Evolutionary conservation across 2,888 invertebrate genomes (phyloP).

Genomic region (Heliconius cydno): DNA sequence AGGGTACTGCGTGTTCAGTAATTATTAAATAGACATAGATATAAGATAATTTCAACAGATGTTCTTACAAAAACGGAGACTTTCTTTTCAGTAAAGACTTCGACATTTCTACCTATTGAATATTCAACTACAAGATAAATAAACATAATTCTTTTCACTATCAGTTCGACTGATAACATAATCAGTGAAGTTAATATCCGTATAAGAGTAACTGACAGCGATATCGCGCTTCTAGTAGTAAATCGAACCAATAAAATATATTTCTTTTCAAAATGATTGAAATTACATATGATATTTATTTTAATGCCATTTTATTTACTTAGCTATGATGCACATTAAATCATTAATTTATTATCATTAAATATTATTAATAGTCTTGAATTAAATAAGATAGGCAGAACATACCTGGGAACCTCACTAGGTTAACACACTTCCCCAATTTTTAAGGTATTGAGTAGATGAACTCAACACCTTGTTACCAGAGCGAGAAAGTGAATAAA

Average conservation of each 20-base stretch:
- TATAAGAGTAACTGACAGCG: neutral
- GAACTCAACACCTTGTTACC: neutral
- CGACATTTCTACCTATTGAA: too few relatives aligned
- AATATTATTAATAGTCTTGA: neutral
- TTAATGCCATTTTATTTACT: neutral
- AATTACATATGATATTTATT: neutral
- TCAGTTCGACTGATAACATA: slow-evolving; percentile 2
- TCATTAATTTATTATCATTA: neutral
- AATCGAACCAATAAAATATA: neutral
- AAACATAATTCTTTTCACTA: neutral
- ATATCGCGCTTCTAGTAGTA: neutral
- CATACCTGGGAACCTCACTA: neutral
- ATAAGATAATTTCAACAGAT: too few relatives aligned
- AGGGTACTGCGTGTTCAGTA: too few relatives aligned
- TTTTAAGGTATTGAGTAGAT: neutral
- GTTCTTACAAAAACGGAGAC: too few relatives aligned
- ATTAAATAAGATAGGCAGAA: neutral
- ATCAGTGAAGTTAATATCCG: neutral
- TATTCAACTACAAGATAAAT: too few relatives aligned
- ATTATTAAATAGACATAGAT: too few relatives aligned
- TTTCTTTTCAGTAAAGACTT: too few relatives aligned
- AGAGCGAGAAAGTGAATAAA: neutral
- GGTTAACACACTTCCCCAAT: neutral
- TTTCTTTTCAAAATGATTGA: neutral
- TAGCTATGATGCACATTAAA: neutral